Evolutionary conservation across 1,140 invertebrate species (phyloP).

Genomic region (Drosophila nasuta): DNA sequence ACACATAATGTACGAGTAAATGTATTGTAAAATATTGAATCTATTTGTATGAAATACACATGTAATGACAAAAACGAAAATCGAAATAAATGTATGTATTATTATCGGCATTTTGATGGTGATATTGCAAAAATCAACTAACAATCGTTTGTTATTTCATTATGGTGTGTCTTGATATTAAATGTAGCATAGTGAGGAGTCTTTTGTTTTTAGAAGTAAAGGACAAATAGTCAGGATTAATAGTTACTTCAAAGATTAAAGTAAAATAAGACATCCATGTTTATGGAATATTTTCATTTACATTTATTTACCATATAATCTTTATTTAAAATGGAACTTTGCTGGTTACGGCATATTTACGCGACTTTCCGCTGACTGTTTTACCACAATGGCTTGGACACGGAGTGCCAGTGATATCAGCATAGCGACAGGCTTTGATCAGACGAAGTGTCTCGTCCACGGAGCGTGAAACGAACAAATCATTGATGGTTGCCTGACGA

Average conservation of each 20-base stretch:
- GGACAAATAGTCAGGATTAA: too few relatives aligned
- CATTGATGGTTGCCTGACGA: background rate
- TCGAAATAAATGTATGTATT: conserved; percentile 37
- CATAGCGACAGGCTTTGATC: conserved; percentile 8
- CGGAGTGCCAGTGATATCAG: background rate
- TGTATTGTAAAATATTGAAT: conserved; percentile 83
- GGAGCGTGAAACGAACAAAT: conserved; percentile 7
- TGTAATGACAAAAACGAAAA: conserved; percentile 59
- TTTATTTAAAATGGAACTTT: background rate
- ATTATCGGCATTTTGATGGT: conserved; percentile 42
- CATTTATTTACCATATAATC: too few relatives aligned
- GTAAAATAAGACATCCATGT: too few relatives aligned
- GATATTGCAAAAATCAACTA: conserved; percentile 35
- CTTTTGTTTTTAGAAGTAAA: too few relatives aligned
- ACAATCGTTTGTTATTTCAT: too few relatives aligned
- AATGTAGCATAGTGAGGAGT: background rate
- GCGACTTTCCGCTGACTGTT: background rate
- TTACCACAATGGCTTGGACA: background rate
- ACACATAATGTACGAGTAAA: conserved; percentile 65
- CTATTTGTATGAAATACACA: conserved; percentile 83
- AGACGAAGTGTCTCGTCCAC: conserved; percentile 8
- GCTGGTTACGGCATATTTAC: background rate
- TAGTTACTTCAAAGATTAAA: too few relatives aligned
- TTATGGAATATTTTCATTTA: too few relatives aligned
- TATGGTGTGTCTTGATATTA: background rate